Base-by-base conservation (phyloP, 2,113 vertebrate species). In the Dolichallabes microphthalmus region DNA sequence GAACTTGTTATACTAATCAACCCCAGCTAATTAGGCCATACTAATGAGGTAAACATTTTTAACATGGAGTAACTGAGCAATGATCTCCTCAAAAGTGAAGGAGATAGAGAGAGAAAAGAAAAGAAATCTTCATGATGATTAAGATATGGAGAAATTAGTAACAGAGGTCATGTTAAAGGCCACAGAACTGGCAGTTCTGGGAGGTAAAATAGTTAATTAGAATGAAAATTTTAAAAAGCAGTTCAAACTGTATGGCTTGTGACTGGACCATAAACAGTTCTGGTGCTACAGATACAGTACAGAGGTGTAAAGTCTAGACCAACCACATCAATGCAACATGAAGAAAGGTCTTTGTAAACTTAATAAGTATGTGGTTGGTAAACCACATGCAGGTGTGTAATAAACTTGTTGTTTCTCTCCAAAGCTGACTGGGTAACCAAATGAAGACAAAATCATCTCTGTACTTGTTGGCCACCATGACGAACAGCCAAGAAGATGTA, bases 1-100 rank as follows among this genome's bases (percentile, higher is more conserved):
- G 27, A 60, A 57, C 22, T 86, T 45, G 45, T 45, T 6, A 35
- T 73, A 27, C 50, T 83, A 63, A 87, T 87, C 27, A 76, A 74
- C 69, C 77, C 63, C 32, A 22, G 83, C 64, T 92, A 86, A 92
- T 91, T 85, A 87, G 50, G 9, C 22, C 75, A 86, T 58, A 60
- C 76, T 53, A 61, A 82, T 84, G 75, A 82, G 39, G 39, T 45
- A 68, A 88, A 45, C 14, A 53, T 2, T 30, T 17, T 53, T 75
- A 73, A 35, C 73, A 79, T 68, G 64, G 39, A 80, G 15, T 89
- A 35, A 55, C 68, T 81, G n/a, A 73, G 32, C 89, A 85, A 92
- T 90, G 68, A 86, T 35, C 19, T 11, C 39, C 52, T 50, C 63
- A 15, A 60, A 5, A 20, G 60, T 30, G 25, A 53, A 15, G 52